Evolutionary conservation across 2,888 invertebrate genomes (phyloP), one percentile per base, ranked within the genome.

Genomic region (Galeruca laticollis): DNA sequence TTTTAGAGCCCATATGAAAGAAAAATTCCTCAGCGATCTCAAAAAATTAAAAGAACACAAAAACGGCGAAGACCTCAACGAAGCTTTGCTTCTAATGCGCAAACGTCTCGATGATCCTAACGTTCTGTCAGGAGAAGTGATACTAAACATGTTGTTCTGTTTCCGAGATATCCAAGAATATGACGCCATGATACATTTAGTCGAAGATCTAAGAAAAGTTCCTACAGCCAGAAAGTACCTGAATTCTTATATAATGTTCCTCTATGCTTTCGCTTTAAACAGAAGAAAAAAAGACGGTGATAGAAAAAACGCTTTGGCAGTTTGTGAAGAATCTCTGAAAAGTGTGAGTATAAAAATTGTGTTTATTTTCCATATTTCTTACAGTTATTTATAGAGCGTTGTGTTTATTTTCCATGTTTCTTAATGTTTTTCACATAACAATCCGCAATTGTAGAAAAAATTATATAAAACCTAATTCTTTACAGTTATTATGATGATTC

Each of bases 231-330:
- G 93, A 82, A 94, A 94, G 84, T 95, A 94, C 83, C 91, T 95
- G 35, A 94, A 94, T 81, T 96, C 96, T 71, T 94, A 95, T 74
- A 97, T 99, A 81, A 91, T 94, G 84, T 96, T 95, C 85, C 89
- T 97, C 78, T 98, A 98, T 86, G 98, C 98, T 1, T 99, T 99
- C 86, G 99, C 99, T 33, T 88, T 99, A 75, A 99, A 99, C 86
- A 89, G 98, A 76, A 90, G 99, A 72, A 98, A 98, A 84, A 93
- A 93, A 79, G 91, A 94, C 79, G 98, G 98, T 0, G 99, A 99
- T 85, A 88, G 99, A 63, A 97, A 98, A 81, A 94, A 94, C 81
- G 99, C 99, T 0, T 86, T 99, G 37, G 90, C 92, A 82, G 97
- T 98, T 0, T 98, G 99, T 73, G 91, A 94, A 33, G 93, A 94